A percentile compares a stretch with the other conserved stretches of the same genome.
Conservation (phyloP, 2,797 vertebrate species). For the Acipenser ruthenus region DNA sequence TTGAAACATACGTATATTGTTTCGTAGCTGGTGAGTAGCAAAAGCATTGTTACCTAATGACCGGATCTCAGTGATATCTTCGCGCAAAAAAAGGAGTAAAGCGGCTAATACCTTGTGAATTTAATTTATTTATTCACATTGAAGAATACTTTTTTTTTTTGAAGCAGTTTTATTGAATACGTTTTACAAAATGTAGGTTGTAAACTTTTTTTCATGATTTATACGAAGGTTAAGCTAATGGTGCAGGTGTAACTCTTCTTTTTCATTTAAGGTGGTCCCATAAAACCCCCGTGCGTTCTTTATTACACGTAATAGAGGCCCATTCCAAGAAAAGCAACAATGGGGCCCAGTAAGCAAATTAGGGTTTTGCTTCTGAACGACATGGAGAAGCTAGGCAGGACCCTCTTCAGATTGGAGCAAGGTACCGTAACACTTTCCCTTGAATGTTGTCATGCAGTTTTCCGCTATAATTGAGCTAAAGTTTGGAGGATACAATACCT, state of each 20-base stretch:
- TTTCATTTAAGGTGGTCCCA: slow-evolving; percentile 36
- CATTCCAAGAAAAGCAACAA: slow-evolving; percentile 44
- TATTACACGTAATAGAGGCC: slow-evolving; percentile 36
- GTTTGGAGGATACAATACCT: neutral
- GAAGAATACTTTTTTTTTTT: too few relatives aligned
- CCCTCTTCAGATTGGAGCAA: slow-evolving; percentile 88
- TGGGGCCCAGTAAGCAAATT: slow-evolving; percentile 74
- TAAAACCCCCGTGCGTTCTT: slow-evolving; percentile 20
- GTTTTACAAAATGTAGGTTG: too few relatives aligned
- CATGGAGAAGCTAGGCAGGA: slow-evolving; percentile 82
- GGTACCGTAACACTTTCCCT: slow-evolving; percentile 48
- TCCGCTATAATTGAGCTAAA: neutral
- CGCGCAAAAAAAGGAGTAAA: too few relatives aligned
- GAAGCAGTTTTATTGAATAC: too few relatives aligned
- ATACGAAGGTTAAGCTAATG: neutral
- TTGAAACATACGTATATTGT: too few relatives aligned
- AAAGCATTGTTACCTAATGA: too few relatives aligned
- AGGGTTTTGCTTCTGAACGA: slow-evolving; percentile 74
- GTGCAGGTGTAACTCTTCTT: slow-evolving; percentile 7
- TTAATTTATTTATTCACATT: too few relatives aligned
- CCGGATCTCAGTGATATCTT: too few relatives aligned
- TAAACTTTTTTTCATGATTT: neutral
- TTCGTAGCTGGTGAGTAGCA: too few relatives aligned
- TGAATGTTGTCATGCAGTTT: too few relatives aligned
- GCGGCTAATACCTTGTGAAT: too few relatives aligned